A percentile compares a stretch with the other conserved stretches of the same genome.
Evolutionary conservation across 1,140 invertebrate species (phyloP).

Genomic region (Trichonephila clavipes): DNA sequence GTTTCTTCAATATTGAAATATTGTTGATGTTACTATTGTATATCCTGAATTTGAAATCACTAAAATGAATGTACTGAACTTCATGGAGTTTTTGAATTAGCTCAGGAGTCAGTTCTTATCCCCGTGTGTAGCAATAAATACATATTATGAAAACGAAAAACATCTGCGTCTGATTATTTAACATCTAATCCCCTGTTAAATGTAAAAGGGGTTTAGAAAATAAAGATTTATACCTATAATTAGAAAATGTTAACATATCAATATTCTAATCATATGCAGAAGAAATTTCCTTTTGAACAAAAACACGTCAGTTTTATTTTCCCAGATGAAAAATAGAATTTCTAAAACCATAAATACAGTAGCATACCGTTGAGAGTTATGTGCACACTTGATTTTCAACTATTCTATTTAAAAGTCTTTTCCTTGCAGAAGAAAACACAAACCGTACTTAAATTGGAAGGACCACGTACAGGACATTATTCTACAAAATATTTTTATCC

Average conservation of each 20-base stretch:
- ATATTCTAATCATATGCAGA: neutral
- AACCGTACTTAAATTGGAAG: too few species aligned
- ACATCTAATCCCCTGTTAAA: neutral
- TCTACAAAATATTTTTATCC: too few species aligned
- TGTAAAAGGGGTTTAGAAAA: too few species aligned
- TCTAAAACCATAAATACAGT: too few species aligned
- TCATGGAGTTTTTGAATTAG: slow-evolving; percentile 57
- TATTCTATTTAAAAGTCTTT: too few species aligned
- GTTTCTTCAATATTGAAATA: neutral
- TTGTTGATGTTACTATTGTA: slow-evolving; percentile 47
- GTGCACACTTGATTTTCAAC: too few species aligned
- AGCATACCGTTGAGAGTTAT: too few species aligned
- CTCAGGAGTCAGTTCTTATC: slow-evolving; percentile 63
- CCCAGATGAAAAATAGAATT: too few species aligned
- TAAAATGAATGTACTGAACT: slow-evolving; percentile 31
- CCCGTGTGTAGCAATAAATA: slow-evolving; percentile 71
- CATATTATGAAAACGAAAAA: slow-evolving; percentile 1
- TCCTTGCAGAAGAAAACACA: too few species aligned
- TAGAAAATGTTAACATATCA: neutral
- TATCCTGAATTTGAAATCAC: slow-evolving; percentile 26
- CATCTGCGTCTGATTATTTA: neutral
- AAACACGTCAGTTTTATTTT: too few species aligned
- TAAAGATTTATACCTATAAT: neutral
- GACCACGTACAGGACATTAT: too few species aligned
- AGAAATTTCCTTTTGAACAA: too few species aligned